phyloP scores from a whole-genome alignment of 2,113 vertebrate genomes.

The Hiodon alosoides region DNA sequence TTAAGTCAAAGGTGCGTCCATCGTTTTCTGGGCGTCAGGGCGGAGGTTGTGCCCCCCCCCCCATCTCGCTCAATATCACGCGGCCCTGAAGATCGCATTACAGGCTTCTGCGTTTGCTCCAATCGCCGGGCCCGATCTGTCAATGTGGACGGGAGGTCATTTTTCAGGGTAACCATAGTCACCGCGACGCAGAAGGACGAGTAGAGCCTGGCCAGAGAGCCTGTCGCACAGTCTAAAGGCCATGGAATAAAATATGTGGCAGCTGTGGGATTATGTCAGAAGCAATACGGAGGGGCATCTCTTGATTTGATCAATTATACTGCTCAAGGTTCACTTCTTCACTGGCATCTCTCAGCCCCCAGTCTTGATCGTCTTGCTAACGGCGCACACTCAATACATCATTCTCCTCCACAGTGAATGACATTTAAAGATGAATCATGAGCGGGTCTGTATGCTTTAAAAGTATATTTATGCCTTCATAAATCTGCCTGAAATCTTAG shows the following conservation, averaged over 20 bases:
- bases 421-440: constrained; percentile 14
- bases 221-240: no score
- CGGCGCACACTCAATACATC: not conserved
- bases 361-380: not conserved
- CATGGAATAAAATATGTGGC: not conserved
- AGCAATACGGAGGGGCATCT: no score
- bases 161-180: no score
- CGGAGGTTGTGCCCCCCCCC: not conserved
- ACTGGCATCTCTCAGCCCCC: not conserved
- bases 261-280: not conserved
- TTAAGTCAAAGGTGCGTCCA: not conserved
- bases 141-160: no score
- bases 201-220: not conserved
- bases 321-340: constrained; percentile 13
- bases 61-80: not conserved
- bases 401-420: constrained; percentile 5
- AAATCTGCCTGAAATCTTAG: not conserved
- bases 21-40: not conserved
- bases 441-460: not conserved
- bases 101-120: not conserved
- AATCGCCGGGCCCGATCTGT: not conserved
- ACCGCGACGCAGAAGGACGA: not conserved
- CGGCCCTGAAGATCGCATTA: not conserved
- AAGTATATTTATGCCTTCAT: not conserved
- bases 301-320: constrained; percentile 16